Conservation (phyloP, 2,113 vertebrate species). For the Callipepla californica region DNA sequence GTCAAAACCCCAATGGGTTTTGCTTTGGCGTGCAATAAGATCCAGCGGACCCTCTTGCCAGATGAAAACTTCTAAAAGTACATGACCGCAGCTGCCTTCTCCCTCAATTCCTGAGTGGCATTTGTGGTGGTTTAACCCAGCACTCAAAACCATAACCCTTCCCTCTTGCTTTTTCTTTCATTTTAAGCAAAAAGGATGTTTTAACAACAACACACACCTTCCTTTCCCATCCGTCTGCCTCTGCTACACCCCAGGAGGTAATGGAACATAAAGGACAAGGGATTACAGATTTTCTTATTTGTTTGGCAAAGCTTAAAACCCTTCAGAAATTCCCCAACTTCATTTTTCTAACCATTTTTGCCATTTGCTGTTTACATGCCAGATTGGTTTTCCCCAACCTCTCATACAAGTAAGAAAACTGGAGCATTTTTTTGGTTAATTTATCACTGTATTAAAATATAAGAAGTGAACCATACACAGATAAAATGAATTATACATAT, state of each 20-base stretch:
- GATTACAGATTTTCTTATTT: constrained; percentile 18
- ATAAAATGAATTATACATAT: constrained; percentile 75
- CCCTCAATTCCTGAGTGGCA: background rate
- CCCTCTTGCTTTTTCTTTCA: background rate
- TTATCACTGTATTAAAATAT: constrained; percentile 77
- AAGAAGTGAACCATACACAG: constrained; percentile 70
- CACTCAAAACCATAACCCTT: background rate
- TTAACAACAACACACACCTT: background rate
- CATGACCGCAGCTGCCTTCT: rapidly evolving
- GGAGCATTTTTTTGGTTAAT: constrained; percentile 76
- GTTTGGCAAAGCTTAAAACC: constrained; percentile 49
- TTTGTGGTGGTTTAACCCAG: too few relatives aligned
- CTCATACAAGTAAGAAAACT: constrained; percentile 70
- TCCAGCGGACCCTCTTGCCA: background rate
- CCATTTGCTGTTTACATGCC: constrained; percentile 38
- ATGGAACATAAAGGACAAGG: background rate
- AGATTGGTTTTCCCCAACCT: constrained; percentile 77
- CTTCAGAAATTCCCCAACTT: constrained; percentile 61
- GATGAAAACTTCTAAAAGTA: background rate
- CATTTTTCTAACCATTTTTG: constrained; percentile 50
- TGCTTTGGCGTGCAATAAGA: background rate
- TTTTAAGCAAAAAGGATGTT: background rate
- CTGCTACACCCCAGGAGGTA: background rate
- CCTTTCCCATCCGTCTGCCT: background rate
- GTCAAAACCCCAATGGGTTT: rapidly evolving